Evolutionary conservation across 92 coral and sea anemone species (phyloP).

Genomic region (Parazoanthus atlanticus): DNA sequence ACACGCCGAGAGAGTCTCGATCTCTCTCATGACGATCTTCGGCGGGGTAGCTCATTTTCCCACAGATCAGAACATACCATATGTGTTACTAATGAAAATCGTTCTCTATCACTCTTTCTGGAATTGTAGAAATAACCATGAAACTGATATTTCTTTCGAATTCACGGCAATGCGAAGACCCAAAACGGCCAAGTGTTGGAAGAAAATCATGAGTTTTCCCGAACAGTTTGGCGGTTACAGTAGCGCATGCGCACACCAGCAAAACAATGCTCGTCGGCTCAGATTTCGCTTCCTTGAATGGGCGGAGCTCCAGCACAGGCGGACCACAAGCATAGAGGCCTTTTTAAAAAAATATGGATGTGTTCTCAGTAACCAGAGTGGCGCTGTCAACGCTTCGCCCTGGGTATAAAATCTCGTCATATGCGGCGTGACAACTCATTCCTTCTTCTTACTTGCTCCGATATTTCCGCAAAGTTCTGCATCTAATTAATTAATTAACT

Average conservation of each 20-base stretch:
- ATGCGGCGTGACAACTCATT: too few relatives aligned
- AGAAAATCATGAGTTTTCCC: constrained; percentile 46
- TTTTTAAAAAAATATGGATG: too few relatives aligned
- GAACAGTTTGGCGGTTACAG: constrained; percentile 42
- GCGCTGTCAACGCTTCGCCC: too few relatives aligned
- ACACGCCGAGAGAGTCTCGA: constrained; percentile 69
- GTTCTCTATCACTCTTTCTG: not conserved
- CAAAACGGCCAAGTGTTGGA: constrained; percentile 30
- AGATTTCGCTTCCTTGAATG: not conserved
- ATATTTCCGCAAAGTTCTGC: too few relatives aligned
- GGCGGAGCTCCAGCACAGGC: constrained; percentile 20
- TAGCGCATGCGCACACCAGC: constrained; percentile 17
- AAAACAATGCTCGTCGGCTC: constrained; percentile 42
- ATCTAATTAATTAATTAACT: too few relatives aligned
- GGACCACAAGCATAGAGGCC: too few relatives aligned
- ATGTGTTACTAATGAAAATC: not conserved
- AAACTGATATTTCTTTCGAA: constrained; percentile 12
- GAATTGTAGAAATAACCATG: not conserved
- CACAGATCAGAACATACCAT: constrained; percentile 15
- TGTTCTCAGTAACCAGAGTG: too few relatives aligned
- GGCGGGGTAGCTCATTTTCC: constrained; percentile 85
- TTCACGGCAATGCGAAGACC: constrained; percentile 28
- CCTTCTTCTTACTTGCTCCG: too few relatives aligned
- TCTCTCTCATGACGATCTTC: constrained; percentile 94
- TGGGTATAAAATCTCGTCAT: too few relatives aligned